Base-by-base conservation (phyloP, 2,113 vertebrate genomes). In the Hemiscyllium ocellatum region DNA sequence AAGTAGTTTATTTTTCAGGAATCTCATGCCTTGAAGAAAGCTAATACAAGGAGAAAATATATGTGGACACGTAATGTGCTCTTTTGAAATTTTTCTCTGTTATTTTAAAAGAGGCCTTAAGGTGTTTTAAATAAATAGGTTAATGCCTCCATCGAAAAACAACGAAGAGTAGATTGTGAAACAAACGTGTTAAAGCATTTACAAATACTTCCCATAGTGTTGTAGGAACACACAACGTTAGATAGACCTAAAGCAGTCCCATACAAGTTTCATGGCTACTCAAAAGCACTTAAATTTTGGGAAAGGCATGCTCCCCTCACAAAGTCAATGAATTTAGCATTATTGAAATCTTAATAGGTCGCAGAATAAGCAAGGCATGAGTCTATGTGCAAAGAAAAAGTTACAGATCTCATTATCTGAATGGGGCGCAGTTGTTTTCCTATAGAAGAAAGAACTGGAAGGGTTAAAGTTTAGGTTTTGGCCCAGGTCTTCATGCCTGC, bases 401-500 rank as follows among this genome's bases (percentile, higher is more conserved):
- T 66, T 66, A 93, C 89, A 22, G 61, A 93, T 76, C 68, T 72
- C 42, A 47, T 4, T 72, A 47, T 72, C n/a, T 33, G 12, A 29
- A 19, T 72, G 69, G 94, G 26, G 26, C 94, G 72, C 13, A 52
- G 94, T 68, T 72, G 69, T 33, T 42, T 29, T 17, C 68, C 69
- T 68, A 12, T 29, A 29, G 42, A 76, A 42, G 24, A 52, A 24
- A 95, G 94, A 52, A 72, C 42, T 95, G 69, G 94, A 95, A 95
- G 94, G 94, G 94, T 95, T 95, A 95, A 95, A 95, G 94, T 95
- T 95, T 95, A 95, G 94, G 94, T 70, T 95, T 72, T 72, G 94
- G 94, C 37, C 94, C 96, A 97, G 98, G 97, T 98, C 97, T 97
- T 97, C 94, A 56, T 96, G 97, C 98, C 98, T 97, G 96, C 97